Evolutionary conservation across 2,797 vertebrate species (phyloP).

Genomic region (Halcyon badia): DNA sequence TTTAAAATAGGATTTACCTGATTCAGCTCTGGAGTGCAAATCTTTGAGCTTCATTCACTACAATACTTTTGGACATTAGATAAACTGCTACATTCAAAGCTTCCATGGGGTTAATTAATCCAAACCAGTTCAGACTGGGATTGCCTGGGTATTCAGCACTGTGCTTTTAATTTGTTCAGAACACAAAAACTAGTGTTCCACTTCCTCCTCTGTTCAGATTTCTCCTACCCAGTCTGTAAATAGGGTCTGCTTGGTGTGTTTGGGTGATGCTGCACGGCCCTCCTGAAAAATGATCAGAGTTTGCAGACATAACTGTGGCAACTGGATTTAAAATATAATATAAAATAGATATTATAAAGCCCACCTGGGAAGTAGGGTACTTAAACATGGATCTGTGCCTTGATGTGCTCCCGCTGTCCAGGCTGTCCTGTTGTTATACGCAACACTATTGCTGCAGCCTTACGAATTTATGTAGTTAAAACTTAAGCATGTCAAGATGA

Average conservation of each 20-base stretch:
- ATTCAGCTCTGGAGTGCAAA: background rate
- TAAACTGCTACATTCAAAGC: background rate
- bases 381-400: background rate
- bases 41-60: background rate
- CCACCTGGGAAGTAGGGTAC: background rate
- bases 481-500: background rate
- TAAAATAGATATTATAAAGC: background rate
- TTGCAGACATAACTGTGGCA: background rate
- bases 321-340: background rate
- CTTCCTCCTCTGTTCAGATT: background rate
- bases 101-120: background rate
- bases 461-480: background rate
- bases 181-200: background rate
- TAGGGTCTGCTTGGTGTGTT: rapidly evolving
- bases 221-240: background rate
- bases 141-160: background rate
- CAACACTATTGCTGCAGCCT: background rate
- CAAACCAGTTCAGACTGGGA: background rate
- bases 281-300: background rate
- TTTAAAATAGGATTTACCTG: background rate
- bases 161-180: background rate
- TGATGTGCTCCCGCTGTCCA: background rate
- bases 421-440: background rate
- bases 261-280: background rate
- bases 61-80: background rate